Base-by-base conservation (phyloP, 2,888 invertebrate species). In the Melanotus villosus region DNA sequence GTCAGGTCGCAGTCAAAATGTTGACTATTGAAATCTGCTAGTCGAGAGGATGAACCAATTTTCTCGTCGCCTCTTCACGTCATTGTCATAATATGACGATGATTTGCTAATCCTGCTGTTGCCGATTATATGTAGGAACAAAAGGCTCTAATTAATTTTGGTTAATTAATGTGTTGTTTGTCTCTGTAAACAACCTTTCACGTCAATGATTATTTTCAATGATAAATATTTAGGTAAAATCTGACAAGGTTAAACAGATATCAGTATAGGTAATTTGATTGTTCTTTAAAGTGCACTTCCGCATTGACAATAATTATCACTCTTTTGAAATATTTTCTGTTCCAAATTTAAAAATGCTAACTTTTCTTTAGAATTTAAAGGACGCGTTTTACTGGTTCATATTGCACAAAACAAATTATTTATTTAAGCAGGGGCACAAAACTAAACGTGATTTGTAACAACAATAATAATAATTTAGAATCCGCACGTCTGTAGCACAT, bases 31-130 rank as follows among this genome's bases (percentile, higher is more conserved):
- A 81, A 81, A 79, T 80, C 80, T 79, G 79, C 72, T 70, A 78
- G 73, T 78, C 74, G 75, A 81, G 80, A 76, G 80, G 80, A 80
- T 79, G 80, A 81, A 81, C 81, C 80, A 81, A 81, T 81, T 81
- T 81, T 77, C 78, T 73, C 77, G 76, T 71, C 75, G 77, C 77
- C 77, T 74, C 81, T 81, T 76, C 75, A 80, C 77, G 82, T 82
- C 83, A 78, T 76, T 71, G 77, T 75, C 81, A 83, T 72, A 74
- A 73, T 75, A 72, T 74, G 79, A 77, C 74, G 78, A 79, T 76
- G 78, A 78, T 79, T 79, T 77, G 76, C 77, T 75, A 79, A 78
- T 78, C 75, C 76, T 75, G 76, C 77, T 77, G 77, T 78, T 75
- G 73, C 65, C 63, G 63, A 62, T 70, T 66, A 56, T 62, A 38